Evolutionary conservation across 2,797 vertebrate genomes (phyloP), one percentile per base, ranked within the genome.

Genomic region (Choloepus didactylus): DNA sequence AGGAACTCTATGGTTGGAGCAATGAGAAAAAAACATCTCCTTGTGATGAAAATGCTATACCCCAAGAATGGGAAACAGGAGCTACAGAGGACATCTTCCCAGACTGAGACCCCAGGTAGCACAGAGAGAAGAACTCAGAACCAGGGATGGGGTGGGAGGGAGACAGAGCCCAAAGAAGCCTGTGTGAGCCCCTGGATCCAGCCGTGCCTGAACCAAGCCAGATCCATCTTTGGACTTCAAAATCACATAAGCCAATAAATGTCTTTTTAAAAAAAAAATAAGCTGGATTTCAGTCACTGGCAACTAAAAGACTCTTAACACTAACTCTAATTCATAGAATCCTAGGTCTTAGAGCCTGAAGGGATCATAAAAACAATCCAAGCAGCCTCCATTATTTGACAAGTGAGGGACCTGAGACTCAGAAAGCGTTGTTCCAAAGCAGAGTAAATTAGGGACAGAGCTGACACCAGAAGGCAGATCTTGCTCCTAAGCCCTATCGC

Each of bases 301-400:
- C 12, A 86, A 83, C 64, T 27, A 23, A 82, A 75, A 87, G 41
- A 93, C 19, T 27, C 62, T 46, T 86, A 38, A 59, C 60, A 44
- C 5, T 10, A 77, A 49, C 54, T 87, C 60, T 23, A 62, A 56
- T 21, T 83, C 64, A 83, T 29, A 51, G 11, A 87, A 5, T 56
- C 6, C 2, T 18, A 6, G 31, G 60, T 31, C 14, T 76, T 83
- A 76, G n/a, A 64, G 49, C 49, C 70, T 56, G 2, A 60, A 64
- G 31, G 29, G 54, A 23, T 31, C 81, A 87, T 79, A 56, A 73
- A 92, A 95, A 70, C 29, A 35, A 79, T 41, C 35, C n/a, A 38
- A 59, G 60, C 19, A 67, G 41, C 14, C 25, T 77, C 66, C 15
- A 83, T 76, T 51, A 9, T 27, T 62, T 38, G 10, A 49, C 25